Evolutionary conservation across 2,113 vertebrate genomes (phyloP).

Genomic region (Entomyzon cyanotis): DNA sequence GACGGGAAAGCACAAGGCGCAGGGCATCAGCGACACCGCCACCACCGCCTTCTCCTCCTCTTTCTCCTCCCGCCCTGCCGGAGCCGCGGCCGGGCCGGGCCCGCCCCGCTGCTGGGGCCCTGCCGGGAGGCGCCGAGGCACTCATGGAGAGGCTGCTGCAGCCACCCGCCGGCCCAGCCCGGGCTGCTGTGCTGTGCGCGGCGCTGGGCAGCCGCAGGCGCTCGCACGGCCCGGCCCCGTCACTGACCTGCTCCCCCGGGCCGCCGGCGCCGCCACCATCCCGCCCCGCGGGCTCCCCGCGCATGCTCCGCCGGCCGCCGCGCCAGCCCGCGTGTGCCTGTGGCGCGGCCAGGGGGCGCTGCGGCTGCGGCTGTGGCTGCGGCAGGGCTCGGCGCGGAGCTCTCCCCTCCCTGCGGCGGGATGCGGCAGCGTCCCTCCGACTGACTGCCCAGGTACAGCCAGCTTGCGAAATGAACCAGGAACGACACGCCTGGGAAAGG

Average conservation of each 20-base stretch:
- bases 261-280: too few relatives aligned
- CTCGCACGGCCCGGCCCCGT: too few relatives aligned
- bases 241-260: too few relatives aligned
- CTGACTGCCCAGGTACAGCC: rapidly evolving
- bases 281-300: too few relatives aligned
- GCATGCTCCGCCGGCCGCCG: too few relatives aligned
- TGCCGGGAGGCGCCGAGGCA: not conserved
- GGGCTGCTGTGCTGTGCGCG: too few relatives aligned
- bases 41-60: not conserved
- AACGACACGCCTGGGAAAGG: not conserved
- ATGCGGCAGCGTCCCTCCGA: rapidly evolving
- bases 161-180: too few relatives aligned
- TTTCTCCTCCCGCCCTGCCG: not conserved
- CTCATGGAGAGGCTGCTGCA: not conserved
- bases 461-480: not conserved
- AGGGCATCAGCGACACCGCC: not conserved
- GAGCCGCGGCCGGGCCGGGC: not conserved
- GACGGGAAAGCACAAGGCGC: not conserved
- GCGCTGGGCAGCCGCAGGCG: too few relatives aligned
- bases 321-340: too few relatives aligned
- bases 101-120: not conserved
- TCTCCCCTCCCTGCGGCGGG: rapidly evolving
- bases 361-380: too few relatives aligned
- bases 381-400: rapidly evolving
- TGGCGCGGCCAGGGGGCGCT: too few relatives aligned